Evolutionary conservation across 2,113 vertebrate genomes (phyloP), one percentile per base, ranked within the genome.

Genomic region (Varanus salvator): DNA sequence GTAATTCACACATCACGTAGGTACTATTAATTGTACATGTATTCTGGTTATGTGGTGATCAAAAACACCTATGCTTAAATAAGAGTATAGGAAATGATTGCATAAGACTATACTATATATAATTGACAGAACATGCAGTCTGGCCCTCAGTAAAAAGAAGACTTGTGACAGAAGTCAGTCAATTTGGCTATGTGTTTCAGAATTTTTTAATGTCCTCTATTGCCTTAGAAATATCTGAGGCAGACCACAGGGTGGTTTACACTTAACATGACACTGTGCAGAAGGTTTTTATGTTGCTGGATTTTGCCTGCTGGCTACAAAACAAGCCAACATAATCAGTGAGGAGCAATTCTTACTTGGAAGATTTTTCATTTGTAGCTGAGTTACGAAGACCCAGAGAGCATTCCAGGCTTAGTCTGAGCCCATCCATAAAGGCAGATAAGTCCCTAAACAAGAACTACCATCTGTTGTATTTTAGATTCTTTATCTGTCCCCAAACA

Each of bases 391-490:
- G 64, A 23, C 52, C 21, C 80, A 1, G 1, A 52, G 82, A 50
- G 0, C 48, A 86, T 71, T 64, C n/a, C 25, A 89, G 72, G 31
- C 71, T 92, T 89, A 89, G 34, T 92, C 87, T 84, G 71, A 77
- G 44, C 66, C 66, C 25, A 29, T 81, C 44, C 85, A 78, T n/a
- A 50, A 91, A 74, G 64, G 17, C 4, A 27, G 75, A 50, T 29
- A 25, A 14, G 25, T 38, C 66, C 25, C 31, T 54, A 85, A 82
- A 76, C 31, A 84, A 86, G 23, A 89, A 12, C 54, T 80, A 71
- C 34, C 34, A 84, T 85, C 29, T 90, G 71, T 34, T 86, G 77
- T 83, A 34, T 87, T 88, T 82, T 52, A 50, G 76, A 74, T 1
- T 64, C 84, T 78, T 27, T 12, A 38, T 48, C 87, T 83, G 5